Percentiles rank a stretch among this genome's conserved stretches.
Conservation (phyloP, 1,140 invertebrate species). For the Ceratina australensis region DNA sequence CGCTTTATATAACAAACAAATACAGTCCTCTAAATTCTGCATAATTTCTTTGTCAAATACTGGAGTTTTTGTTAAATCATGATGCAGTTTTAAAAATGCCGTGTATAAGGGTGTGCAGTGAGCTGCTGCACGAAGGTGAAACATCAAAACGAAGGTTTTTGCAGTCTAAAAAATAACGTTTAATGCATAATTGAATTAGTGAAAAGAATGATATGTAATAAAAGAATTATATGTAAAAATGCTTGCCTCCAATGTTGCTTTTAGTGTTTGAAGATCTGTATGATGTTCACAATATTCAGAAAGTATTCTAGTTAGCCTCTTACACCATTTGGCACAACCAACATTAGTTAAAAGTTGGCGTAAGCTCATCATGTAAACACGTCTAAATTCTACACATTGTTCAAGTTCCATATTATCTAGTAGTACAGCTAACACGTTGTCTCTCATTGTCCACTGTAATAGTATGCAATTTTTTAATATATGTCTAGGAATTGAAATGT, state of each 20-base stretch:
- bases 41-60: conserved; percentile 71
- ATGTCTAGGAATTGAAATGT: not conserved
- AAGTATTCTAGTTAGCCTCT: conserved; percentile 68
- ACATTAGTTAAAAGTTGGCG: conserved; percentile 69
- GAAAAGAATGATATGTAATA: not conserved
- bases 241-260: conserved; percentile 70
- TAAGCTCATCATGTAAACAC: conserved; percentile 73
- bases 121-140: conserved; percentile 64
- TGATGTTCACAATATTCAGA: conserved; percentile 74
- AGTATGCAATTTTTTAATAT: conserved; percentile 22
- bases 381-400: conserved; percentile 66
- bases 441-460: conserved; percentile 72
- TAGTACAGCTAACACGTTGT: conserved; percentile 70
- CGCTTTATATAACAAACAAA: conserved; percentile 70
- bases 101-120: conserved; percentile 68
- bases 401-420: conserved; percentile 75
- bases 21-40: conserved; percentile 71
- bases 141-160: conserved; percentile 67
- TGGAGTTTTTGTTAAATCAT: conserved; percentile 70
- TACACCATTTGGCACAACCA: conserved; percentile 74
- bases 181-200: not conserved
- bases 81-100: conserved; percentile 69
- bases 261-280: conserved; percentile 70
- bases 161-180: conserved; percentile 68
- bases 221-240: not conserved